These are phyloP conservation scores for Dendrolimus houi DNA, from an alignment of 2,888 invertebrate genomes.

Conservation along the genomic window DNA sequence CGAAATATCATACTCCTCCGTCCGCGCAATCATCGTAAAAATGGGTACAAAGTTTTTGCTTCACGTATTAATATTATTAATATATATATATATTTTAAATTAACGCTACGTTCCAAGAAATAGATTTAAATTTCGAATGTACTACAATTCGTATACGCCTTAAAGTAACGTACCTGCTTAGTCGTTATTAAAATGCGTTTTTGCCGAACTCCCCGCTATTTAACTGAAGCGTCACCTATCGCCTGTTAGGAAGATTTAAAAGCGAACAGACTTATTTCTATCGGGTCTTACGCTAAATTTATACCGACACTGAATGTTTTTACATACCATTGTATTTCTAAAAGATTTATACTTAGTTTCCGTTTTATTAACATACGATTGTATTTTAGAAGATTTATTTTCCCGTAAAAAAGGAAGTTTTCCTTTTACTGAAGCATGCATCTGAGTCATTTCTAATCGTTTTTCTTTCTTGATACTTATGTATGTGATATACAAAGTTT, in stretches of 20 bases:
- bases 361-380: neutral
- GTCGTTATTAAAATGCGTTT: slow-evolving; percentile 59
- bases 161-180: slow-evolving; percentile 31
- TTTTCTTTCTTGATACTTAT: too few species aligned
- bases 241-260: slow-evolving; percentile 61
- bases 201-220: slow-evolving; percentile 43
- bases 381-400: neutral
- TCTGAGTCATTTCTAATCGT: too few species aligned
- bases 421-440: neutral
- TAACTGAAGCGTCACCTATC: slow-evolving; percentile 59
- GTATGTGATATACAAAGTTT: too few species aligned
- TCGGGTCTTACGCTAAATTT: slow-evolving; percentile 64
- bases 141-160: slow-evolving; percentile 7
- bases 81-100: too few species aligned
- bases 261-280: slow-evolving; percentile 65
- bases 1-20: too few species aligned
- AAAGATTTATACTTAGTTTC: neutral
- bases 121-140: neutral
- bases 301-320: slow-evolving; percentile 54
- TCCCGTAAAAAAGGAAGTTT: neutral
- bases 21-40: too few species aligned
- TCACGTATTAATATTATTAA: too few species aligned
- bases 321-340: slow-evolving; percentile 55
- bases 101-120: too few species aligned
- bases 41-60: too few species aligned